phyloP scores from a whole-genome alignment of 1,140 invertebrate genomes.

The Drosophila pseudoananassae region DNA sequence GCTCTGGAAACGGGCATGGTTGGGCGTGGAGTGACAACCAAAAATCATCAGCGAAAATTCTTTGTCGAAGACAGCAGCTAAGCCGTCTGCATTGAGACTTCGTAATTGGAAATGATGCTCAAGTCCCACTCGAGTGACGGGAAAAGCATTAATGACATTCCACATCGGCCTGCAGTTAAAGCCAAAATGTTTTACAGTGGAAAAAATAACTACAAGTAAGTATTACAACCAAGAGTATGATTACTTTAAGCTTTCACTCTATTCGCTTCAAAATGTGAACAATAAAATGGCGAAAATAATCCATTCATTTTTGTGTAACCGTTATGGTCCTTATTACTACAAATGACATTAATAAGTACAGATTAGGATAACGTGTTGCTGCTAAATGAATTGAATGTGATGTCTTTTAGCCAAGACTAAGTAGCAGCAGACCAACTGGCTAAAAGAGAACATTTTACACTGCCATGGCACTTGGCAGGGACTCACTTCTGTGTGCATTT shows the following conservation, averaged over 20 bases:
- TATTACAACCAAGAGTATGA: neutral
- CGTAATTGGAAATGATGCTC: slow-evolving; percentile 77
- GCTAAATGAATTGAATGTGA: slow-evolving; percentile 69
- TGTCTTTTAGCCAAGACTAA: slow-evolving; percentile 56
- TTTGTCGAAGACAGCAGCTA: slow-evolving; percentile 26
- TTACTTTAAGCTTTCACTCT: neutral
- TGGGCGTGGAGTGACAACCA: slow-evolving; percentile 13
- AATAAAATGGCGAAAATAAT: neutral
- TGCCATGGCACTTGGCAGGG: slow-evolving; percentile 34
- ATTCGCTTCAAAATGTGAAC: neutral
- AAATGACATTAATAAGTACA: slow-evolving; percentile 39
- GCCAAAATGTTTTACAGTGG: slow-evolving; percentile 12
- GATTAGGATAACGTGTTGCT: slow-evolving; percentile 60
- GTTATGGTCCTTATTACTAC: neutral
- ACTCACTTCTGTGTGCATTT: slow-evolving; percentile 25
- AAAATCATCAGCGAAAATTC: slow-evolving; percentile 49
- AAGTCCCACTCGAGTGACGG: slow-evolving; percentile 60
- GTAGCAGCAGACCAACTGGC: slow-evolving; percentile 16
- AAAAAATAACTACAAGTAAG: neutral
- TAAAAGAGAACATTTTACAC: slow-evolving; percentile 25
- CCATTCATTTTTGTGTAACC: slow-evolving; percentile 17
- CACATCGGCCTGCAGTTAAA: slow-evolving; percentile 23
- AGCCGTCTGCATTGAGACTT: slow-evolving; percentile 31
- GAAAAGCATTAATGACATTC: slow-evolving; percentile 62
- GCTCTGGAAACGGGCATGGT: neutral